These are phyloP conservation scores for Crotophaga sulcirostris DNA, from an alignment of 2,113 vertebrate genomes.

Conservation along the genomic window DNA sequence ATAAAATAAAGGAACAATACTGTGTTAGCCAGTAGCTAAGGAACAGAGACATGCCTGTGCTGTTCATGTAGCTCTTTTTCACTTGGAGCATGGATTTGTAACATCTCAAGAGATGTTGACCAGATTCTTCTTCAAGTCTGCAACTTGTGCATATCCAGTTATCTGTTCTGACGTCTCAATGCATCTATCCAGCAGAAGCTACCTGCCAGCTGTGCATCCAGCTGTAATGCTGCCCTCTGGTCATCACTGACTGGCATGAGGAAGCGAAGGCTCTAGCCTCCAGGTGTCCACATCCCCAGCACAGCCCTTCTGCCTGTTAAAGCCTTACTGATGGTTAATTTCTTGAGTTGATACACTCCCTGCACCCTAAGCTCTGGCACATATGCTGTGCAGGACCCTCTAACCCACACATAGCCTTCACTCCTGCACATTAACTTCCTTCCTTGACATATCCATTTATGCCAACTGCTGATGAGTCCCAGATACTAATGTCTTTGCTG, in stretches of 20 bases:
- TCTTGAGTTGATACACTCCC: neutral
- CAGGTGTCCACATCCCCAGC: neutral
- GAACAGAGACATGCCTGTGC: neutral
- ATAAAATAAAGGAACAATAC: neutral
- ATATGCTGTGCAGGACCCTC: neutral
- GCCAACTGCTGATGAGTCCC: accelerated
- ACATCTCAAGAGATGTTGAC: neutral
- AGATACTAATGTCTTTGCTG: neutral
- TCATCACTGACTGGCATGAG: neutral
- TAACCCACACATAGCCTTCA: neutral
- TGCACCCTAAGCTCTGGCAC: neutral
- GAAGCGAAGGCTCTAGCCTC: neutral
- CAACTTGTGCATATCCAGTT: neutral
- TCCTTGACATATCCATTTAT: neutral
- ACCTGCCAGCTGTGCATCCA: neutral
- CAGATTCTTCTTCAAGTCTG: neutral
- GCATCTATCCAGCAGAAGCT: neutral
- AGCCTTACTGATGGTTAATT: neutral
- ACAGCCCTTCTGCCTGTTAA: neutral
- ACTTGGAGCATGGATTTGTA: neutral
- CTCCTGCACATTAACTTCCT: neutral
- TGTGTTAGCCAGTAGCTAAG: neutral
- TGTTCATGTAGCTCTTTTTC: neutral
- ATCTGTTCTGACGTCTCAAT: neutral
- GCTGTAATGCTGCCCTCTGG: neutral